Percentiles rank a stretch among this genome's conserved stretches.
phyloP scores from a whole-genome alignment of 2,888 invertebrate genomes.

The Eretmocerus hayati region DNA sequence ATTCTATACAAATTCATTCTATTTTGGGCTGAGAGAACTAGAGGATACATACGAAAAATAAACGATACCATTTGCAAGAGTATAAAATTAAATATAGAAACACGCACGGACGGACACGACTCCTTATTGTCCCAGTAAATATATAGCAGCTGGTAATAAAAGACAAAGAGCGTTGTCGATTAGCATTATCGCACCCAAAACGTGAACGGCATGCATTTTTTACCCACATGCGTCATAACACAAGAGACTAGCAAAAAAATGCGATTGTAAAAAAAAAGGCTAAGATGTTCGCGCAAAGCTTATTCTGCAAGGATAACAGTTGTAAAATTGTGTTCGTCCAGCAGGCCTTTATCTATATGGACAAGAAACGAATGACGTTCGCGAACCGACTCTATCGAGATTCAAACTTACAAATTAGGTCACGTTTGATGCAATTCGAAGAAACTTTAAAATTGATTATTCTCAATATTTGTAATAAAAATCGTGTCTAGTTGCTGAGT shows the following conservation, averaged over 20 bases:
- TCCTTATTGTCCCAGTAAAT: too few species aligned
- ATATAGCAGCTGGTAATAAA: neutral
- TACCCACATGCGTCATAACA: neutral
- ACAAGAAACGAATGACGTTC: neutral
- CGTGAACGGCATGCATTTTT: conserved; percentile 5
- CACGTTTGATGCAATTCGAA: neutral
- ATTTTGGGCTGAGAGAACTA: too few species aligned
- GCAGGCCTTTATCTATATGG: too few species aligned
- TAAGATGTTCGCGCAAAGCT: neutral
- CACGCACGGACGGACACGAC: too few species aligned
- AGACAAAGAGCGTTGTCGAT: conserved; percentile 7
- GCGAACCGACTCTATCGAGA: neutral
- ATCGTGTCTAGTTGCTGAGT: too few species aligned
- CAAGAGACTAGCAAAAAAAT: neutral
- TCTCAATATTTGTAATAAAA: too few species aligned
- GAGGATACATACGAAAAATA: too few species aligned
- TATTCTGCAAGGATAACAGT: neutral
- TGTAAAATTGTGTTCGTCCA: too few species aligned
- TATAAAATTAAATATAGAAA: too few species aligned
- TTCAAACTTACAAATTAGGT: neutral
- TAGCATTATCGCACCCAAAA: neutral
- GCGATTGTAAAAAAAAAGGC: neutral
- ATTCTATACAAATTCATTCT: too few species aligned
- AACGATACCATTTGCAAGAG: too few species aligned
- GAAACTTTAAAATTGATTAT: too few species aligned